phyloP scores from a whole-genome alignment of 2,113 vertebrate genomes.

The Serinus canaria region DNA sequence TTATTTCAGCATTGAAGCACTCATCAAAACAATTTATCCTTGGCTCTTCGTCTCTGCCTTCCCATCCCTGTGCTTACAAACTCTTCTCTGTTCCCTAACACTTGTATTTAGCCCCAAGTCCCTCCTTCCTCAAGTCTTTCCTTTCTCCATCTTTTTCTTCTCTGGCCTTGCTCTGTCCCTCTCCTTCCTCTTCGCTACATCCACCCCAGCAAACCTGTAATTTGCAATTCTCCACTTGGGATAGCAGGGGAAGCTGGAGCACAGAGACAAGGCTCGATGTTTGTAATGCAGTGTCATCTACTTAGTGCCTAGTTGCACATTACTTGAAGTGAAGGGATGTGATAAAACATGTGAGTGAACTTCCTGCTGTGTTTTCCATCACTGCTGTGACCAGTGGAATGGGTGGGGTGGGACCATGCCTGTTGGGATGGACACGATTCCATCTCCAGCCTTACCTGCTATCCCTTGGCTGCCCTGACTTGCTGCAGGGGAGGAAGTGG shows the following conservation, averaged over 20 bases:
- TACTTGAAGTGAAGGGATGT: background rate
- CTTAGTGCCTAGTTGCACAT: background rate
- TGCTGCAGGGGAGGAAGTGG: background rate
- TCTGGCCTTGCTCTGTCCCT: background rate
- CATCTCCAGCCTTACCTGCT: background rate
- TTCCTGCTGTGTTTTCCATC: background rate
- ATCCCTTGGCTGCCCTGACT: background rate
- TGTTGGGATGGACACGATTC: background rate
- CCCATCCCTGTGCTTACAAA: conserved; percentile 12
- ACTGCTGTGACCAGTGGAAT: background rate
- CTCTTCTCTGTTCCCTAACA: background rate
- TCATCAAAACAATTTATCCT: conserved; percentile 65
- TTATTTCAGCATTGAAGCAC: conserved; percentile 61
- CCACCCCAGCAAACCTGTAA: background rate
- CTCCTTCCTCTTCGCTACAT: background rate
- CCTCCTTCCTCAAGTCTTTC: background rate
- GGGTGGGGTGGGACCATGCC: background rate
- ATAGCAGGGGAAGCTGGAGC: background rate
- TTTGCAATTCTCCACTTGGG: background rate
- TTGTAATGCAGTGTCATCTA: background rate
- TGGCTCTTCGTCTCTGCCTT: conserved; percentile 44
- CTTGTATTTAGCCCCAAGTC: background rate
- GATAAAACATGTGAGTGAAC: background rate
- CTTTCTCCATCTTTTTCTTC: background rate
- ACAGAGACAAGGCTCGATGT: background rate